A percentile compares a stretch with the other conserved stretches of the same genome.
Conservation (phyloP, 2,888 invertebrate genomes). For the Muschampia plurimacula region DNA sequence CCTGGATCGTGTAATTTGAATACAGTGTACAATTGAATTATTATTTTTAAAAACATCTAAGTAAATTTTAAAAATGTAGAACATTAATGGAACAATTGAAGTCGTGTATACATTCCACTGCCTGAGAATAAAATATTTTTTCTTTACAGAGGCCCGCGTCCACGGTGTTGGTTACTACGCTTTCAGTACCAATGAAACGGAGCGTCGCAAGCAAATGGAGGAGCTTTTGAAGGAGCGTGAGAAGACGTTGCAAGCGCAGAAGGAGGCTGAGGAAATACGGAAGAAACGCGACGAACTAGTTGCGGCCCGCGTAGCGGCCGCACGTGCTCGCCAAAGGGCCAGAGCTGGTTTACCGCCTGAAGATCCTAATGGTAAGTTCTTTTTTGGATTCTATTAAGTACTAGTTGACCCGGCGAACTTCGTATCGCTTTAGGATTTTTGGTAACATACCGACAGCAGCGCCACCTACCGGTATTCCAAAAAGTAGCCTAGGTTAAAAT, state of each 20-base stretch:
- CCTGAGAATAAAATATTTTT: not conserved
- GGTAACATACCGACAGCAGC: too few relatives aligned
- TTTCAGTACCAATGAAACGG: conserved; percentile 94
- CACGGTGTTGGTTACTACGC: conserved; percentile 97
- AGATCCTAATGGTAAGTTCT: conserved; percentile 75
- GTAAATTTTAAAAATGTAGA: too few relatives aligned
- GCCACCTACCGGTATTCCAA: too few relatives aligned
- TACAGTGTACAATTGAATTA: too few relatives aligned
- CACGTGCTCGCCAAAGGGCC: conserved; percentile 89
- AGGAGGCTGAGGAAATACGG: conserved; percentile 86
- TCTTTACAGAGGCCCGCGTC: conserved; percentile 91
- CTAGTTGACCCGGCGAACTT: too few relatives aligned
- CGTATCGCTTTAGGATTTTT: too few relatives aligned
- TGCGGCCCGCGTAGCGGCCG: conserved; percentile 89
- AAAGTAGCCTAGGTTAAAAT: too few relatives aligned
- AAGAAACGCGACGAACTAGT: conserved; percentile 88
- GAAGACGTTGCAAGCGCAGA: conserved; percentile 89
- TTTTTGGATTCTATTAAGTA: not conserved
- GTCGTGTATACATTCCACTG: too few relatives aligned
- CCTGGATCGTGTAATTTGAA: too few relatives aligned
- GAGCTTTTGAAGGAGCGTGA: conserved; percentile 89
- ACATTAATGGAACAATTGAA: too few relatives aligned
- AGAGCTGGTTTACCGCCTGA: conserved; percentile 90
- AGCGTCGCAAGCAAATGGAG: conserved; percentile 92
- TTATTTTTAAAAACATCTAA: too few relatives aligned